phyloP scores from a whole-genome alignment of 2,888 invertebrate species.

The Cosmia trapezina region DNA sequence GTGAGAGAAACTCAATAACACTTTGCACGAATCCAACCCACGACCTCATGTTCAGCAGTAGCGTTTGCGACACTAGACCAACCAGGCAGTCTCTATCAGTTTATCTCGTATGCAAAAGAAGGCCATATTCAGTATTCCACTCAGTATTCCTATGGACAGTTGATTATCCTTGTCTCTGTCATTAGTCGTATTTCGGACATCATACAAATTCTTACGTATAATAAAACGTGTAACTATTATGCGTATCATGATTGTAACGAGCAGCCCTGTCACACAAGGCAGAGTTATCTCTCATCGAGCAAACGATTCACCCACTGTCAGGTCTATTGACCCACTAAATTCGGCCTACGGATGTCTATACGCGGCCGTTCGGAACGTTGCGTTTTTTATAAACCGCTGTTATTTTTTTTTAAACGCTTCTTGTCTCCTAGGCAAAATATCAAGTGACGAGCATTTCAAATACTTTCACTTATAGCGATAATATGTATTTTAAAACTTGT shows the following conservation, averaged over 20 bases:
- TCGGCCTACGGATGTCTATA: conserved; percentile 10
- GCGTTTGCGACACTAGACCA: no score
- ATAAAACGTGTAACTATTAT: neutral
- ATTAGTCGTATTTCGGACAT: neutral
- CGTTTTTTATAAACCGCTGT: conserved; percentile 10
- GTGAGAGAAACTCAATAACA: no score
- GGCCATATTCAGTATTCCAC: no score
- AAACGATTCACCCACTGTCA: conserved; percentile 50
- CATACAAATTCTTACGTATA: neutral
- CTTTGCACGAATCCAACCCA: no score
- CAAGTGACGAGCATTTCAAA: neutral
- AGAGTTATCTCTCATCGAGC: conserved; percentile 39
- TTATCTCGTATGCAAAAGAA: neutral
- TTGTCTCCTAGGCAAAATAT: neutral
- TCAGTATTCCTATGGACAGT: conserved; percentile 5
- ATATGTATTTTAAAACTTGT: conserved; percentile 6
- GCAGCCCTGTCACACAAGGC: conserved; percentile 22
- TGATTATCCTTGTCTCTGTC: neutral
- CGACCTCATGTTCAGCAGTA: no score
- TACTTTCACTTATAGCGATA: neutral
- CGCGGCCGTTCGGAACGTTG: conserved; percentile 25
- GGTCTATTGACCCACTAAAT: conserved; percentile 56
- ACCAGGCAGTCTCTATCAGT: no score
- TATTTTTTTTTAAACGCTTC: neutral
- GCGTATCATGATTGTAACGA: conserved; percentile 7